Percentiles rank a stretch among this genome's conserved stretches.
These are phyloP conservation scores for Mechanitis mazaeus DNA, from an alignment of 2,888 invertebrate species.

Conservation along the genomic window DNA sequence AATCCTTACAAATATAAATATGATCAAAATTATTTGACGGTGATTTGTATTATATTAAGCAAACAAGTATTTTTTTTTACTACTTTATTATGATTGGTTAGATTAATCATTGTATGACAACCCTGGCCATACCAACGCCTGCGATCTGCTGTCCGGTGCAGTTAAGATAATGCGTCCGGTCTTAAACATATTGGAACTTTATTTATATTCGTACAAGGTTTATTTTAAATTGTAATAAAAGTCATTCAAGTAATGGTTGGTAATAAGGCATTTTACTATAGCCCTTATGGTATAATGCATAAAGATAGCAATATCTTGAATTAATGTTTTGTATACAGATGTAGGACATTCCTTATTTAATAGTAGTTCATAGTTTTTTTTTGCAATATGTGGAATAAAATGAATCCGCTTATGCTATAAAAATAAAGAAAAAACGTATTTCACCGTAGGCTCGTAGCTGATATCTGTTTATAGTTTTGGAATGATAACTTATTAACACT, in stretches of 20 bases:
- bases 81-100: too few relatives aligned
- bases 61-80: too few relatives aligned
- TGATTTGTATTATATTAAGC: too few relatives aligned
- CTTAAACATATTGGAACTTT: constrained; percentile 33
- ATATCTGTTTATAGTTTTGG: too few relatives aligned
- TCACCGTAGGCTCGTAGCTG: too few relatives aligned
- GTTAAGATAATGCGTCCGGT: constrained; percentile 53
- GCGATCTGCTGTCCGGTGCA: constrained; percentile 51
- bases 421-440: too few relatives aligned
- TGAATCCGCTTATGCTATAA: too few relatives aligned
- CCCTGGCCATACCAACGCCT: constrained; percentile 47
- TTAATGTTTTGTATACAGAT: constrained; percentile 3
- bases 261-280: constrained; percentile 3
- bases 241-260: constrained; percentile 2
- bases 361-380: too few relatives aligned
- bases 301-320: constrained; percentile 6
- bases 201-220: constrained; percentile 7
- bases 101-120: constrained; percentile 28
- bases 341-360: neutral
- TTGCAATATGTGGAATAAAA: too few relatives aligned
- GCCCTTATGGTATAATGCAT: constrained; percentile 3
- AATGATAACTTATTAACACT: neutral
- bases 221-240: constrained; percentile 13
- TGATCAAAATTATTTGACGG: too few relatives aligned
- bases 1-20: too few relatives aligned